Percentiles rank a stretch among this genome's conserved stretches.
phyloP scores from a whole-genome alignment of 2,797 vertebrate genomes.

The Cheirogaleus major region DNA sequence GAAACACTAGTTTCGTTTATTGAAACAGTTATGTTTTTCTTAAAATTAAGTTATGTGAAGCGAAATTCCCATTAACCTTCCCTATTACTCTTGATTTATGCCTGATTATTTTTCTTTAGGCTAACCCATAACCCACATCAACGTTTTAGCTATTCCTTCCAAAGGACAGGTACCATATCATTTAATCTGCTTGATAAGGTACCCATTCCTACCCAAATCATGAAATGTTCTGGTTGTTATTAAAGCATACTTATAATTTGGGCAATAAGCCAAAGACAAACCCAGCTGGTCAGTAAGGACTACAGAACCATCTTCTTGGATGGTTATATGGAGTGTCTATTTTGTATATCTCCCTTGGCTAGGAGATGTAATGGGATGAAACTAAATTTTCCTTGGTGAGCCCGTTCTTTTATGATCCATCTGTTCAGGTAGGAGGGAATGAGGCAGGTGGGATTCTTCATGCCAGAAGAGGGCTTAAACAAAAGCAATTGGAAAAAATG shows the following conservation, averaged over 20 bases:
- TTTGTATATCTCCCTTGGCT: background rate
- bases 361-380: conserved; percentile 33
- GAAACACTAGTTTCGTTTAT: too few species aligned
- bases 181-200: background rate
- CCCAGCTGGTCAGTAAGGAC: background rate
- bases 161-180: background rate
- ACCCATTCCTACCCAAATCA: background rate
- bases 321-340: background rate
- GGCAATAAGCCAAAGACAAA: background rate
- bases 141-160: background rate
- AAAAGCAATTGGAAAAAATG: background rate
- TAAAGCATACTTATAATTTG: background rate
- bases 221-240: background rate
- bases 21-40: too few species aligned
- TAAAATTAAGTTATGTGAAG: background rate
- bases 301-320: background rate
- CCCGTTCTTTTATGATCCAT: conserved; percentile 38
- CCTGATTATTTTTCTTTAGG: background rate
- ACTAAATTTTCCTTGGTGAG: conserved; percentile 47
- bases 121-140: background rate
- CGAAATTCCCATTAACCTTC: background rate
- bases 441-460: conserved; percentile 12
- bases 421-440: conserved; percentile 13
- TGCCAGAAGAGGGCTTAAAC: background rate
- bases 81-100: background rate